Evolutionary conservation across 64 coral and sea anemone species (phyloP).

Genomic region (Anthopleura sola): DNA sequence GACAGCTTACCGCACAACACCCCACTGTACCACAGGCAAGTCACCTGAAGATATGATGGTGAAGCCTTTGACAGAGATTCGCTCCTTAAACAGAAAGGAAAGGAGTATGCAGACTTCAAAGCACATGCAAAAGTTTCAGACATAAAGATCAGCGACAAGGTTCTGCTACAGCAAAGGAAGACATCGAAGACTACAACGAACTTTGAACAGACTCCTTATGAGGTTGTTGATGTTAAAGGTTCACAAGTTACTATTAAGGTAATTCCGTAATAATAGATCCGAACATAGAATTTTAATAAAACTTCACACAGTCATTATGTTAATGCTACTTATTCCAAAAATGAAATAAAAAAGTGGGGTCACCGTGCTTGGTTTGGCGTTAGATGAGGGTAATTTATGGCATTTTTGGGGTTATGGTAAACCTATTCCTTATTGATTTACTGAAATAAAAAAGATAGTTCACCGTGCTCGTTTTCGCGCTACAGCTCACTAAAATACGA

Average conservation of each 20-base stretch:
- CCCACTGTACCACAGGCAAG: background rate
- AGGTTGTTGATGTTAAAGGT: background rate
- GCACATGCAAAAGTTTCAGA: background rate
- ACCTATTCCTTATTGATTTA: no score
- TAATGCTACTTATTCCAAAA: no score
- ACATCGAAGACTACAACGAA: conserved; percentile 13
- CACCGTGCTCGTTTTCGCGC: no score
- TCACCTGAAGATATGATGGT: conserved; percentile 11
- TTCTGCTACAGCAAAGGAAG: conserved; percentile 11
- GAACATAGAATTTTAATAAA: no score
- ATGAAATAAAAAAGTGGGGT: no score
- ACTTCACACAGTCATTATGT: no score
- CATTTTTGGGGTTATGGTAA: no score
- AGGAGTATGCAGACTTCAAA: conserved; percentile 29
- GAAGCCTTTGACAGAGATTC: background rate
- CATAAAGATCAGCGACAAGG: conserved; percentile 20
- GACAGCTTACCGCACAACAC: background rate
- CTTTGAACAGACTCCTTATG: conserved; percentile 7
- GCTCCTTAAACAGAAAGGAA: conserved; percentile 24
- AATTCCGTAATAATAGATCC: no score
- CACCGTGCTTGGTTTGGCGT: no score
- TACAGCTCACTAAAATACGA: no score
- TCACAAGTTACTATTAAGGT: background rate
- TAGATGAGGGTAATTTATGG: no score
- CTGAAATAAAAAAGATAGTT: no score